Conservation (phyloP, 1,140 invertebrate species). For the Tachypleus tridentatus region DNA sequence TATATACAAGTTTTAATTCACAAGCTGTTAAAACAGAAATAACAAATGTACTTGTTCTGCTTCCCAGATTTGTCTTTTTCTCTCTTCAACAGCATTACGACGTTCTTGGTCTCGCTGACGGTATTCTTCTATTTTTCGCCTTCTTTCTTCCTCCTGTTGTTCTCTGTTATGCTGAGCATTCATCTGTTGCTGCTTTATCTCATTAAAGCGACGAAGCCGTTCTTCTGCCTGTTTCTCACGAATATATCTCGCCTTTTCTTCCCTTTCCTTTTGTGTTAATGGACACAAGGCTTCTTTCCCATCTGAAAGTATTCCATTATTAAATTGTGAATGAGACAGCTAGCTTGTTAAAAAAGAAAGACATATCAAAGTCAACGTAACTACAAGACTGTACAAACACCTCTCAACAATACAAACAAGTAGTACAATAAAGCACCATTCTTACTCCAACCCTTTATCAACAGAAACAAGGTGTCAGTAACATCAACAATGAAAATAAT, state of each 20-base stretch:
- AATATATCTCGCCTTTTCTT: conserved; percentile 35
- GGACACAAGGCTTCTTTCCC: not conserved
- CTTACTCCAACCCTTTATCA: no score
- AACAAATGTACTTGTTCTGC: conserved; percentile 43
- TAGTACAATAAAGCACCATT: no score
- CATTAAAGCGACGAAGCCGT: conserved; percentile 66
- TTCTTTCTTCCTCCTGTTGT: conserved; percentile 70
- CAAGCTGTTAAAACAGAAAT: conserved; percentile 1
- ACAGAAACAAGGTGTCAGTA: no score
- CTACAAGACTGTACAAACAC: no score
- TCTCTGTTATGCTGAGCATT: conserved; percentile 74
- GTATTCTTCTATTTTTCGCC: conserved; percentile 64
- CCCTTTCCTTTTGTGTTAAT: conserved; percentile 29
- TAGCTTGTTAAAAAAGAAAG: no score
- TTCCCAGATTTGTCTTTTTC: conserved; percentile 72
- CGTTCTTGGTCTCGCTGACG: conserved; percentile 59
- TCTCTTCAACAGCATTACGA: conserved; percentile 64
- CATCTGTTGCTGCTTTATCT: conserved; percentile 68
- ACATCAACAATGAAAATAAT: no score
- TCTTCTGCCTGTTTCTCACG: conserved; percentile 73
- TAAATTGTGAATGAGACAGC: no score
- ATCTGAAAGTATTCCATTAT: not conserved
- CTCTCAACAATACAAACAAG: no score
- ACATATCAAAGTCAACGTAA: no score
- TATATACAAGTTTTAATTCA: not conserved